Evolutionary conservation across 2,113 vertebrate genomes (phyloP).

Genomic region (Naja naja): DNA sequence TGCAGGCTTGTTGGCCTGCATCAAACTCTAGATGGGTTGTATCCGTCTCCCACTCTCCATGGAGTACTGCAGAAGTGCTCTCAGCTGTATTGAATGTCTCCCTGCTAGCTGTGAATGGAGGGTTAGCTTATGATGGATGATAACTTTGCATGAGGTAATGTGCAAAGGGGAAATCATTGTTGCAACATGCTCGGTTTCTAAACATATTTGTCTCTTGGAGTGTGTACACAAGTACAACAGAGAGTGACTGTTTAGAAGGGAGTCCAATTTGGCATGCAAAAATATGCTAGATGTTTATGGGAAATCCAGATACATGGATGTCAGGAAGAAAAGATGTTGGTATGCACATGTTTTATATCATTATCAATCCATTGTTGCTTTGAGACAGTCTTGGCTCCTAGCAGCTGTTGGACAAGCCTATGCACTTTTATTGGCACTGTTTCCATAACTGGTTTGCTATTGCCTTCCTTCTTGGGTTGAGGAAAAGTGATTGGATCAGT

Average conservation of each 20-base stretch:
- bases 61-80: background rate
- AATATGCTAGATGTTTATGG: background rate
- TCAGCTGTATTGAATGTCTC: background rate
- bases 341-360: background rate
- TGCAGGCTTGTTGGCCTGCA: background rate
- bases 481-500: background rate
- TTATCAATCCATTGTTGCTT: background rate
- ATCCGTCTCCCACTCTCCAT: background rate
- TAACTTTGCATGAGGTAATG: background rate
- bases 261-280: background rate
- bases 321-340: background rate
- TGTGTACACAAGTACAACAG: background rate
- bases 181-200: background rate
- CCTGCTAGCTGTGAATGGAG: background rate
- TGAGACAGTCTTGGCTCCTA: background rate
- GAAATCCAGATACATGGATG: background rate
- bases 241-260: background rate
- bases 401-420: background rate
- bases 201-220: background rate
- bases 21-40: background rate
- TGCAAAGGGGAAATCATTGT: background rate
- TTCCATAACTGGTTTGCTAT: background rate
- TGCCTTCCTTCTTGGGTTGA: background rate
- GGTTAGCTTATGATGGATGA: background rate
- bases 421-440: background rate